Base-by-base conservation (phyloP, 2,797 vertebrate genomes). In the Hafferia zeledoni region DNA sequence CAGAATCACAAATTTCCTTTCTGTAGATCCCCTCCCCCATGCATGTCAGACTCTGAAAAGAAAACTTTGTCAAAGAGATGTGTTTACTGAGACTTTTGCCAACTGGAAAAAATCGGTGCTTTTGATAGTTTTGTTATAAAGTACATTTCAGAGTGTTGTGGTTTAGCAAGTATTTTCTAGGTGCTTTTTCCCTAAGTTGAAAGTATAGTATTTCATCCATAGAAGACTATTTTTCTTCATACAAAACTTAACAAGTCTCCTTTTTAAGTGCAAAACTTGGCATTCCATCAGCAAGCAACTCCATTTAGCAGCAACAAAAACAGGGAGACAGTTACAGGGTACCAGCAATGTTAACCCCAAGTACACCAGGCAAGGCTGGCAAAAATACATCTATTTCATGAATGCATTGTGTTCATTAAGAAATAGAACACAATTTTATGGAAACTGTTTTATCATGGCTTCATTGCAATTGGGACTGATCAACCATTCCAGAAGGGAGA, bases 251-350 rank as follows among this genome's bases (percentile, higher is more conserved):
- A 69, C 35, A 84, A 94, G 39, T 3, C 37, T 96, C 47, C 75
- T 91, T 96, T 94, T 90, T 17, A 93, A 95, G 70, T 82, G 59
- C 56, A 91, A 87, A 84, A 44, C 60, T 94, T 93, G 90, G 88
- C 90, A 92, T 64, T 84, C 64, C 30, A 70, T 90, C 78, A 87
- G 55, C 74, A 84, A 82, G 41, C 67, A 84, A 82, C 43, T 84
- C 67, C 24, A 69, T 76, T 86, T 90, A 82, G 77, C 35, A 87
- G 59, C 57, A 91, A 44, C 23, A 89, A 15, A 74, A 63, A 25
- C 31, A 28, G 14, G 8, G 44, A 67, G 52, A 49, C 50, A 60
- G 44, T 82, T 79, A 59, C 49, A 37, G 68, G 31, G 52, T 76
- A 70, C 23, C 49, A 74, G 37, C 15, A 55, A 15, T 5, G 1